Conservation (phyloP, 1,140 invertebrate genomes). For the Oppia nitens region DNA sequence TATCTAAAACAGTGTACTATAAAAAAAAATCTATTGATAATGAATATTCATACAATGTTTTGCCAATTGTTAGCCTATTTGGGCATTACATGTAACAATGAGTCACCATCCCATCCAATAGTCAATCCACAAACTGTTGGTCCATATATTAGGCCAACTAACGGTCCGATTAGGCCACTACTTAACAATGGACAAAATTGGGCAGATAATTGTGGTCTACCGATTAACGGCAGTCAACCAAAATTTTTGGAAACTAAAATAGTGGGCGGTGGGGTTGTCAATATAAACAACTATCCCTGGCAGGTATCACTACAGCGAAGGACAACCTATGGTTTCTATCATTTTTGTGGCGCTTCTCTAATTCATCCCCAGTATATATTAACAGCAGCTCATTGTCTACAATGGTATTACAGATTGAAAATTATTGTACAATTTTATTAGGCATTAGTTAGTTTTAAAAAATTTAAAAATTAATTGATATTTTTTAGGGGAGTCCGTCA, state of each 20-base stretch:
- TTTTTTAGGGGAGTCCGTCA: not conserved
- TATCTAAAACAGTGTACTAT: too few relatives aligned
- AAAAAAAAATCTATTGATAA: too few relatives aligned
- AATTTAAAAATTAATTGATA: too few relatives aligned
- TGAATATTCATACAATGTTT: too few relatives aligned
- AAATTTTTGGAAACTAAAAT: not conserved
- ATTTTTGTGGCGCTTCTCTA: slow-evolving; percentile 11
- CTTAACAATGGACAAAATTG: too few relatives aligned
- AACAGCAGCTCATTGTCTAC: slow-evolving; percentile 12
- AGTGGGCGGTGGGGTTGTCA: slow-evolving; percentile 8
- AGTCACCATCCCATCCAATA: too few relatives aligned
- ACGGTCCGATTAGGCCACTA: too few relatives aligned
- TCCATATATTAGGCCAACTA: too few relatives aligned
- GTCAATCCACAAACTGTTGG: too few relatives aligned
- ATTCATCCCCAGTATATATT: slow-evolving; percentile 7
- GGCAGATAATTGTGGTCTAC: too few relatives aligned
- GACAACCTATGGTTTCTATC: not conserved
- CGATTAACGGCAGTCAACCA: not conserved
- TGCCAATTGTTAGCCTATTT: too few relatives aligned
- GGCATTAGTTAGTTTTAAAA: not conserved
- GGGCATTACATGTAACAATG: too few relatives aligned
- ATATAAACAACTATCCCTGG: slow-evolving; percentile 11
- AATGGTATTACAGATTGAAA: slow-evolving; percentile 2
- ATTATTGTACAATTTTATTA: not conserved
- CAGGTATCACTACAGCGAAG: slow-evolving; percentile 11